Conservation (phyloP, 2,113 vertebrate genomes). For the Chauna torquata region DNA sequence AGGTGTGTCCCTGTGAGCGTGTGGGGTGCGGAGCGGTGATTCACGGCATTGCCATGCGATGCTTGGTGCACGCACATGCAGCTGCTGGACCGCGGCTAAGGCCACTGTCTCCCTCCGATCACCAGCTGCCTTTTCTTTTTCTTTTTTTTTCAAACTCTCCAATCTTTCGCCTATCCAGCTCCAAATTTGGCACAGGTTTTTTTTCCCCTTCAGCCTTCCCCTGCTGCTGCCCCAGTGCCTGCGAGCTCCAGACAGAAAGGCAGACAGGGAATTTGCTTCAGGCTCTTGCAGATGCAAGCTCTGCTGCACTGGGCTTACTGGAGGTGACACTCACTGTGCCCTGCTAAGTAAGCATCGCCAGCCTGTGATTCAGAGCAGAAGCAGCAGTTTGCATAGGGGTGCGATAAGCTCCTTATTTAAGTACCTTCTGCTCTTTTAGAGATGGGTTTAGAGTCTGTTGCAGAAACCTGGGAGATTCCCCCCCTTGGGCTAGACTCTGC, state of each 20-base stretch:
- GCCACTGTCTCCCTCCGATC: neutral
- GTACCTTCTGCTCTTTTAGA: neutral
- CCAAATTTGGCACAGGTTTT: rapidly evolving
- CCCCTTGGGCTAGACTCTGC: neutral
- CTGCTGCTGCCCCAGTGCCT: neutral
- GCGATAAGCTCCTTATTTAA: neutral
- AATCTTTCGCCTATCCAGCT: rapidly evolving
- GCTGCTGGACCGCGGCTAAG: neutral
- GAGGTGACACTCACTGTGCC: neutral
- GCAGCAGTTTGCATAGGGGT: neutral
- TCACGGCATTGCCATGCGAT: conserved; percentile 24
- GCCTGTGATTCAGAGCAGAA: neutral
- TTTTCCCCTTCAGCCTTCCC: neutral
- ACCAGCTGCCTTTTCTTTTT: neutral
- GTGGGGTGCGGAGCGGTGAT: conserved; percentile 58
- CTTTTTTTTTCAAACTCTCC: neutral
- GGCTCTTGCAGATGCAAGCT: neutral
- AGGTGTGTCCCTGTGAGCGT: conserved; percentile 30
- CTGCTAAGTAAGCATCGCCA: neutral
- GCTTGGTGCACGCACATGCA: neutral
- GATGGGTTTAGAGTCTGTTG: neutral
- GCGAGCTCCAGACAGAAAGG: conserved; percentile 3
- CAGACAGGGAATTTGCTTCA: conserved; percentile 26
- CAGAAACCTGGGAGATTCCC: neutral
- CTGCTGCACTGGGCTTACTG: neutral